Base-by-base conservation (phyloP, 2,888 invertebrate genomes). In the Gymnoscelis rufifasciata region DNA sequence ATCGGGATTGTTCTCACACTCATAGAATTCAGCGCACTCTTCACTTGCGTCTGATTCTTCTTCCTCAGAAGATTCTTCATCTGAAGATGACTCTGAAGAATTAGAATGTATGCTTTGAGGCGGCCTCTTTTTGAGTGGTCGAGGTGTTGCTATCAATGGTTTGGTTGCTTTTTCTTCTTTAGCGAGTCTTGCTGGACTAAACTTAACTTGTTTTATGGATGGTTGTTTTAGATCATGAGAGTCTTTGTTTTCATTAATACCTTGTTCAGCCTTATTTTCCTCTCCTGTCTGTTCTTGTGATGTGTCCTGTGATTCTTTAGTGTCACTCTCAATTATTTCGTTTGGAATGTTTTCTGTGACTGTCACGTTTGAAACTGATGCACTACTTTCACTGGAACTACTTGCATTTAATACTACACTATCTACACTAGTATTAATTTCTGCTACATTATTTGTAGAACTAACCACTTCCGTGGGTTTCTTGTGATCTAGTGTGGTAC, bases 81-180 rank as follows among this genome's bases (percentile, higher is more conserved):
- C 83, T 5, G 89, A 69, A 59, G 88, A 84, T 26, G 83, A 71
- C 45, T 87, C 81, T 6, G 89, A 71, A 59, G 86, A 81, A 43
- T 80, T 79, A 8, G 81, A 80, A 60, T 77, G 78, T 35, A 87
- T 76, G 3, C 83, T 60, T 70, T 83, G 87, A 46, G 84, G 81
- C 38, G 62, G 56, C 65, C 79, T 83, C 67, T 90, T 91, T 65
- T 90, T 90, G 23, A 91, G 71, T 3, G 91, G 91, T 39, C 91
- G 86, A 39, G 91, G 91, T 38, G 91, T 91, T 12, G 91, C 91
- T 62, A 91, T 89, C 38, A 91, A 69, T 12, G 90, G 89, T 65
- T 84, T 89, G 3, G 82, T 61, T 19, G 91, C 87, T 40, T 84
- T 83, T 73, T 91, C 90, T 50, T 90, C 87, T 64, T 90, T 91